Base-by-base conservation (phyloP, 2,888 invertebrate genomes). In the Octonoba sinensis region DNA sequence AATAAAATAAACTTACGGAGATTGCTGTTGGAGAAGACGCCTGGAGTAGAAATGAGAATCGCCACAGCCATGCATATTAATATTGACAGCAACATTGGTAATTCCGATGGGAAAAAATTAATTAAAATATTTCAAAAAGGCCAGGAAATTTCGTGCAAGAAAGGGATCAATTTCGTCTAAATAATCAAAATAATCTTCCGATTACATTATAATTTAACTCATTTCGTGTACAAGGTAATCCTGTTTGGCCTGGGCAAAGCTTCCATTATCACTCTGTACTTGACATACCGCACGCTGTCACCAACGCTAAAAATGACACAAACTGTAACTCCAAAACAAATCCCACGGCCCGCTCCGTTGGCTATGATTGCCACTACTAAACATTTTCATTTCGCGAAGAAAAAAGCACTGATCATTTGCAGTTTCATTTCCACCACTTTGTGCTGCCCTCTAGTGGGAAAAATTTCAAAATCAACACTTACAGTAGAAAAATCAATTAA, bases 21-120 rank as follows among this genome's bases (percentile, higher is more conserved):
- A 51, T 81, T 81, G 12, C 67, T 81, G 59, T 81, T 81, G 13
- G 79, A 73, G 13, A 65, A 47, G 51, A 81, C 69, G 69, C 69
- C 73, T 62, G 22, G 54, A 60, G 73, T 62, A 62, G 73, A 81
- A 51, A 73, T 36, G 18, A 74, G 56, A 64, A 60, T 66, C 62
- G 74, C 73, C 65, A 65, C 65, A 64, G 73, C 79, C 67, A 69
- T 36, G 60, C 79, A 62, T 60, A 81, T 81, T 44, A 70, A 56
- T 69, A 81, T 66, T 60, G 51, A 56, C 49, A 74, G 59, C 79
- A 73, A 81, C 79, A 81, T 81, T 67, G 60, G 79, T 56, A 51
- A 36, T 56, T 36, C 49, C 49, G 60, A 72, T 27, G 27, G 73
- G 69, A 49, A 81, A 73, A 47, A 44, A 15, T 51, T 16, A 54